These are phyloP conservation scores for cattle (Bos taurus) DNA, from an alignment of 2,113 vertebrate species.

Conservation along the genomic window DNA sequence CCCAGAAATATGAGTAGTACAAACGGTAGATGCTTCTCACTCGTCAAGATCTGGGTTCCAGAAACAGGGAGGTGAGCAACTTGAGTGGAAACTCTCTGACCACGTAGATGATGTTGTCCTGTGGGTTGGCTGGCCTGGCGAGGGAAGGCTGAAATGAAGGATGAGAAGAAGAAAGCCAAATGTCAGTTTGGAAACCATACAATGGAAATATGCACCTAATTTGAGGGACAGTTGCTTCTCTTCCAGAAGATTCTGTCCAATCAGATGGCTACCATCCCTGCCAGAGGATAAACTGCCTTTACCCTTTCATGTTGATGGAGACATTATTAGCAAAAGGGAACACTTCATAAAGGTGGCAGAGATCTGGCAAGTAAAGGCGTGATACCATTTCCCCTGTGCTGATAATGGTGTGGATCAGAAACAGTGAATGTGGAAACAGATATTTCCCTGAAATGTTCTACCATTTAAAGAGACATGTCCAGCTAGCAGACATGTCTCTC, in stretches of 20 bases:
- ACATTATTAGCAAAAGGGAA: background rate
- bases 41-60: background rate
- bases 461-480: background rate
- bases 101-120: background rate
- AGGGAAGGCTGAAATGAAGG: background rate
- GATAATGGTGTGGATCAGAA: background rate
- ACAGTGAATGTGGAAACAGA: background rate
- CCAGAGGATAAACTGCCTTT: background rate
- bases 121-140: background rate
- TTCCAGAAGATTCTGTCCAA: background rate
- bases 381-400: background rate
- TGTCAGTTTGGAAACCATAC: background rate
- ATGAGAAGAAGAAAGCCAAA: background rate
- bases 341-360: background rate
- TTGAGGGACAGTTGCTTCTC: background rate
- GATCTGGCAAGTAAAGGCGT: slow-evolving; percentile 23
- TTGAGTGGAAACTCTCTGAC: background rate
- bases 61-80: background rate
- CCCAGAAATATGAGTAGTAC: background rate
- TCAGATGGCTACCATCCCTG: background rate
- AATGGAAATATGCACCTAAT: background rate
- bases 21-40: background rate
- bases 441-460: background rate
- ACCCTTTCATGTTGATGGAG: slow-evolving; percentile 30
- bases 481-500: background rate